These are phyloP conservation scores for Willowsia nigromaculata DNA, from an alignment of 2,888 invertebrate genomes.

Conservation along the genomic window DNA sequence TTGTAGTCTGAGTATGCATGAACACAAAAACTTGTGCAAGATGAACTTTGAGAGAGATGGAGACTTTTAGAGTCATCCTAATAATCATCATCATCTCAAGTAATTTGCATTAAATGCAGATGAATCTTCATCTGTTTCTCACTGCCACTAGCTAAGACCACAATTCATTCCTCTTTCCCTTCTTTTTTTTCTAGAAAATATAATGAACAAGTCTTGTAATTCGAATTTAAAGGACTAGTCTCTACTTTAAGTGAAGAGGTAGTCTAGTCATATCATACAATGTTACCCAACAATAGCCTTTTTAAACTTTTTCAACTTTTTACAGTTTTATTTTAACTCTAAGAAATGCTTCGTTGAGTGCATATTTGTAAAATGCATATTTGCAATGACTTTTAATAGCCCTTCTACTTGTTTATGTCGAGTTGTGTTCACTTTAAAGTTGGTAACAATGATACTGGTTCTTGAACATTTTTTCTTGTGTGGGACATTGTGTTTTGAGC, in stretches of 20 bases:
- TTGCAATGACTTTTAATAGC: too few relatives aligned
- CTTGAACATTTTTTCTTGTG: not conserved
- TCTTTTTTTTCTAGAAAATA: not conserved
- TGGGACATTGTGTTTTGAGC: not conserved
- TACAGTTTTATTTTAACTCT: too few relatives aligned
- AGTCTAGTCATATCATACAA: too few relatives aligned
- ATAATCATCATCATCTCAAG: not conserved
- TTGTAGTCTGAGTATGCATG: not conserved
- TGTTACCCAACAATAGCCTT: too few relatives aligned
- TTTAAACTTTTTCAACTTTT: too few relatives aligned
- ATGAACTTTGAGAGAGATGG: not conserved
- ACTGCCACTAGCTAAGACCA: not conserved
- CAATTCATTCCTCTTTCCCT: not conserved
- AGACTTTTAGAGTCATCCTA: not conserved
- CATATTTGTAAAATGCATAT: too few relatives aligned
- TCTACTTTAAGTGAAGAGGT: too few relatives aligned
- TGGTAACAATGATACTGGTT: not conserved
- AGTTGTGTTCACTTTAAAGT: too few relatives aligned
- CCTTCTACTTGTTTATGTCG: too few relatives aligned
- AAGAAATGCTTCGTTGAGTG: too few relatives aligned
- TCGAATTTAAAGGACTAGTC: slow-evolving; percentile 13
- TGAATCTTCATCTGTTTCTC: slow-evolving; percentile 54
- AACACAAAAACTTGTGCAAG: slow-evolving; percentile 1
- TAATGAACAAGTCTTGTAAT: not conserved
- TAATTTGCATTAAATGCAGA: slow-evolving; percentile 68